phyloP scores from a whole-genome alignment of 2,888 invertebrate species.

The Drosophila rellima region DNA sequence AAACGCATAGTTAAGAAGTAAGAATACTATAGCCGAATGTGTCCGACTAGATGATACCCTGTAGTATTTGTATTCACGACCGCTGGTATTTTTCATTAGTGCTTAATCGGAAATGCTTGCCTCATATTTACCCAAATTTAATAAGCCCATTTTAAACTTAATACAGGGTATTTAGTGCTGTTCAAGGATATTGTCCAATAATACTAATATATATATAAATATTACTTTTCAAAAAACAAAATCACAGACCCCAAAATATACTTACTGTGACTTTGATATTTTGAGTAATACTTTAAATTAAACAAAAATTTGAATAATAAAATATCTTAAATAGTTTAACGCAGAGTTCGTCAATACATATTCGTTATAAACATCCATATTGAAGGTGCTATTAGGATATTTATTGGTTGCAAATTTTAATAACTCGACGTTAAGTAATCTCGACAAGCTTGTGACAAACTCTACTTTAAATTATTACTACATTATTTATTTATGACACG shows the following conservation, averaged over 20 bases:
- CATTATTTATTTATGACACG: background rate
- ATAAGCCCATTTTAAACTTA: background rate
- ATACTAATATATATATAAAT: conserved; percentile 47
- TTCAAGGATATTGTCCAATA: background rate
- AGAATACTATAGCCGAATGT: conserved; percentile 7
- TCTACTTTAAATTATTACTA: background rate
- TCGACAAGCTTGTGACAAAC: background rate
- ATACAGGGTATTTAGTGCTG: conserved; percentile 1
- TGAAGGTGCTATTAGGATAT: background rate
- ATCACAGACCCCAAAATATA: conserved; percentile 77
- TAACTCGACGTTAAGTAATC: background rate
- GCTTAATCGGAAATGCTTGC: background rate
- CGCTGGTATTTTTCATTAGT: background rate
- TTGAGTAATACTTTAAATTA: conserved; percentile 63
- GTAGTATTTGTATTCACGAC: too few relatives aligned
- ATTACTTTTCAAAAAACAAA: conserved; percentile 66
- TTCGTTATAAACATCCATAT: background rate
- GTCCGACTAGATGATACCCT: background rate
- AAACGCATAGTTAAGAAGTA: conserved; percentile 9
- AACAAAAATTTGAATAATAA: background rate
- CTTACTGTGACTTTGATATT: conserved; percentile 63
- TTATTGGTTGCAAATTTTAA: background rate
- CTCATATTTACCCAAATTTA: background rate
- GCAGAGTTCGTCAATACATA: background rate
- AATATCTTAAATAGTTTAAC: background rate